phyloP scores from a whole-genome alignment of 2,113 vertebrate species.

The Monarcha castaneiventris region DNA sequence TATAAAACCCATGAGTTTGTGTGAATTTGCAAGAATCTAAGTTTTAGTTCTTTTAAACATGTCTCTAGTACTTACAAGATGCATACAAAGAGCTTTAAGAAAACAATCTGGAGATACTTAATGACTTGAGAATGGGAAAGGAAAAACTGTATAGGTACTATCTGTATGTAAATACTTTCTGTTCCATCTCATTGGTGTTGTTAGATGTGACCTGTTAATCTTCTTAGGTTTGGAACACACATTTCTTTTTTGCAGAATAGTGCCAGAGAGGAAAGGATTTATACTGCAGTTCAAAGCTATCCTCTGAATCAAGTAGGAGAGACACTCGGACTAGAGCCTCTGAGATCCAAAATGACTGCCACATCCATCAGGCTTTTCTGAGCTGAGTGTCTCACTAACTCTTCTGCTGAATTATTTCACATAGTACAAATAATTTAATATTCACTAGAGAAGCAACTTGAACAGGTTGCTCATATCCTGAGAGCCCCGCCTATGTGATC shows the following conservation, averaged over 20 bases:
- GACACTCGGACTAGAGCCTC: background rate
- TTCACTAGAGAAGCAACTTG: background rate
- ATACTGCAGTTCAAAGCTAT: background rate
- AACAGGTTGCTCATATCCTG: background rate
- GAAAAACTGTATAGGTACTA: background rate
- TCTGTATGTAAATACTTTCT: background rate
- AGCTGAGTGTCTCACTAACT: background rate
- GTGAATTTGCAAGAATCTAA: background rate
- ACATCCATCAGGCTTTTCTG: background rate
- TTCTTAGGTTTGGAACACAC: background rate
- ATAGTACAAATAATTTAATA: background rate
- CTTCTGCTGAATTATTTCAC: background rate
- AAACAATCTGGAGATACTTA: background rate
- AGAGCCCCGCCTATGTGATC: background rate
- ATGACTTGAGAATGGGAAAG: background rate
- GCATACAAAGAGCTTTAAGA: background rate
- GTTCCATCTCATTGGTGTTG: background rate
- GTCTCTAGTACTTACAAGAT: background rate
- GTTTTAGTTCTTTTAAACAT: background rate
- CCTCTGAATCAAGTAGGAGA: background rate
- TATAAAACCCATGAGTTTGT: background rate
- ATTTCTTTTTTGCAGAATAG: background rate
- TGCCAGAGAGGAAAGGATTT: background rate
- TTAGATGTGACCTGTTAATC: background rate
- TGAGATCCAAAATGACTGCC: background rate